Conservation (phyloP, 2,113 vertebrate species). For the Gobius niger region DNA sequence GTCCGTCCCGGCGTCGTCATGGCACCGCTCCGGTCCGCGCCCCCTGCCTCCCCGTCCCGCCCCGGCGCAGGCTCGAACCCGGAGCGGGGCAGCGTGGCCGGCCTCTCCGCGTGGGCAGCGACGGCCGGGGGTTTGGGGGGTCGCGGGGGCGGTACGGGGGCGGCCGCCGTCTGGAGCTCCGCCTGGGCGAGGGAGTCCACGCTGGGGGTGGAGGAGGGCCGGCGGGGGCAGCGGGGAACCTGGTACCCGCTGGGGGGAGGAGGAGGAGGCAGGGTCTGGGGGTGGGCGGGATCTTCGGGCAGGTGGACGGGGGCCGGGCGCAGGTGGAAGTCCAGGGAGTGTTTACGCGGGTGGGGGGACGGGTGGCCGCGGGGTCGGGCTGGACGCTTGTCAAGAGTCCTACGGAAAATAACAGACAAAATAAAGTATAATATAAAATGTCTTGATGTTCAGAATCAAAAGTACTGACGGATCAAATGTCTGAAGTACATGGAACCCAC, state of each 20-base stretch:
- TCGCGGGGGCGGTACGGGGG: constrained; percentile 57
- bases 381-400: constrained; percentile 14
- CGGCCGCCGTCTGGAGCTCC: constrained; percentile 36
- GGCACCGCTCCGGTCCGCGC: constrained; percentile 23
- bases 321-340: constrained; percentile 66
- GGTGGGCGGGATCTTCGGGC: neutral
- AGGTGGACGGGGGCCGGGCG: constrained; percentile 28
- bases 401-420: neutral
- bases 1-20: constrained; percentile 14
- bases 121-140: constrained; percentile 54
- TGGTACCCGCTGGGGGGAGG: constrained; percentile 41
- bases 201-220: constrained; percentile 51
- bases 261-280: neutral
- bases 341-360: constrained; percentile 68
- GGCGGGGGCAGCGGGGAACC: constrained; percentile 37
- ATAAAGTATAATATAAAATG: neutral
- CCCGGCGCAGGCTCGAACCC: constrained; percentile 22
- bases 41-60: constrained; percentile 18
- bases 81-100: constrained; percentile 19
- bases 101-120: constrained; percentile 28
- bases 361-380: constrained; percentile 47
- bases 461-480: too few species aligned
- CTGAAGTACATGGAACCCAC: too few species aligned
- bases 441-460: too few species aligned
- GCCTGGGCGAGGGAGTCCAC: constrained; percentile 43